Conservation (phyloP, 2,797 vertebrate species). For the Anisognathus igniventris region DNA sequence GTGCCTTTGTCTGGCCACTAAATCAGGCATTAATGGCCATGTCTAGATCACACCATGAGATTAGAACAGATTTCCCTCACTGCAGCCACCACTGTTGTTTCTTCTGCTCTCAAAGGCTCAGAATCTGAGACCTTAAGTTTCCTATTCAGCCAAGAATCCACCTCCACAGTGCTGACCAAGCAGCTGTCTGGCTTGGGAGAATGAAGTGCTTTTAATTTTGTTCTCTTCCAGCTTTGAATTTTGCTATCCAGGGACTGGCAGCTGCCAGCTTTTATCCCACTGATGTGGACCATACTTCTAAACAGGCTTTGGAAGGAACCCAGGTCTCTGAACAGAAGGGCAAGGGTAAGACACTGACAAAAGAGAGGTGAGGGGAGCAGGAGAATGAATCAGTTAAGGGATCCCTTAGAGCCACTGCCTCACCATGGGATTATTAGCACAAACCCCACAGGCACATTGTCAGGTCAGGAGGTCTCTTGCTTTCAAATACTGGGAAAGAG, state of each 20-base stretch:
- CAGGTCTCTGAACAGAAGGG: background rate
- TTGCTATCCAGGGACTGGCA: background rate
- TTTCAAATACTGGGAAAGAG: background rate
- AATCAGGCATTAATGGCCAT: background rate
- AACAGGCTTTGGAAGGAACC: background rate
- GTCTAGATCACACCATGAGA: background rate
- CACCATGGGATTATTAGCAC: background rate
- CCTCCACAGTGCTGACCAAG: background rate
- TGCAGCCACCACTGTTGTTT: background rate
- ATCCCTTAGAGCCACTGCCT: background rate
- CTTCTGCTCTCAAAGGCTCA: background rate
- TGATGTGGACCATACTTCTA: background rate
- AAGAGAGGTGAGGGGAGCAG: background rate
- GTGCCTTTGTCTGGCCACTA: background rate
- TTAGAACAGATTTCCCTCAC: background rate
- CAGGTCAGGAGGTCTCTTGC: background rate
- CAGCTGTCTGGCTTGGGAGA: background rate
- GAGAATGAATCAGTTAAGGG: background rate
- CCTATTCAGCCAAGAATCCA: background rate
- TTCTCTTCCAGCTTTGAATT: background rate
- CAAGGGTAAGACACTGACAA: background rate
- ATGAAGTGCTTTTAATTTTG: background rate
- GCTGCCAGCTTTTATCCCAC: background rate
- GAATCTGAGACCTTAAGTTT: background rate
- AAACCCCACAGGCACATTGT: background rate